Percentiles rank a stretch among this genome's conserved stretches.
These are phyloP conservation scores for Edolisoma coerulescens DNA, from an alignment of 2,113 vertebrate genomes.

Conservation along the genomic window DNA sequence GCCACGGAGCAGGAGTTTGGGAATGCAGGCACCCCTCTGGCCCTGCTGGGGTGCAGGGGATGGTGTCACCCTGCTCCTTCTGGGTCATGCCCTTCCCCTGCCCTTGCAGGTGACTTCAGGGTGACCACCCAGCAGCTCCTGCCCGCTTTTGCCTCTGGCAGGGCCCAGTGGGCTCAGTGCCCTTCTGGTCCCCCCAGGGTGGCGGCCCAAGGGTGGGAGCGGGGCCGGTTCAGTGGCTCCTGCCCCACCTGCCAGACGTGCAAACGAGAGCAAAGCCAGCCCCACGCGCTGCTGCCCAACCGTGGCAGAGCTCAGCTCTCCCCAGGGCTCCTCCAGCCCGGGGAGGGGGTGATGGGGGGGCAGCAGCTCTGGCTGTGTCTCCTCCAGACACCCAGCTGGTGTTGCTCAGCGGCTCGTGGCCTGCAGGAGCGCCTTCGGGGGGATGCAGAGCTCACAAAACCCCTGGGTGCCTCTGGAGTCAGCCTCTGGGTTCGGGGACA, in stretches of 20 bases:
- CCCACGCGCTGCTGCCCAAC: constrained; percentile 41
- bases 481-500: not conserved
- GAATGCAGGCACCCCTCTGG: not conserved
- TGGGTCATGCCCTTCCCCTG: not conserved
- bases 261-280: constrained; percentile 6
- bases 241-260: constrained; percentile 71
- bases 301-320: constrained; percentile 55
- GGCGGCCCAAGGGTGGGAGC: not conserved
- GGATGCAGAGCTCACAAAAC: not conserved
- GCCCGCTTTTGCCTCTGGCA: accelerated
- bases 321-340: constrained; percentile 9
- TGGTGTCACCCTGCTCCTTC: not conserved
- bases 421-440: not conserved
- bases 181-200: not conserved
- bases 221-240: constrained; percentile 13
- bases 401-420: not conserved
- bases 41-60: not conserved
- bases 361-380: not conserved
- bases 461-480: too few species aligned
- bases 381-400: not conserved
- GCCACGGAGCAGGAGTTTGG: not conserved
- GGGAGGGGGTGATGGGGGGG: not conserved
- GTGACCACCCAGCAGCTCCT: not conserved
- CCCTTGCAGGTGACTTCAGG: not conserved
- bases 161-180: accelerated